phyloP scores from a whole-genome alignment of 2,113 vertebrate genomes.

The Oryzias curvinotus region DNA sequence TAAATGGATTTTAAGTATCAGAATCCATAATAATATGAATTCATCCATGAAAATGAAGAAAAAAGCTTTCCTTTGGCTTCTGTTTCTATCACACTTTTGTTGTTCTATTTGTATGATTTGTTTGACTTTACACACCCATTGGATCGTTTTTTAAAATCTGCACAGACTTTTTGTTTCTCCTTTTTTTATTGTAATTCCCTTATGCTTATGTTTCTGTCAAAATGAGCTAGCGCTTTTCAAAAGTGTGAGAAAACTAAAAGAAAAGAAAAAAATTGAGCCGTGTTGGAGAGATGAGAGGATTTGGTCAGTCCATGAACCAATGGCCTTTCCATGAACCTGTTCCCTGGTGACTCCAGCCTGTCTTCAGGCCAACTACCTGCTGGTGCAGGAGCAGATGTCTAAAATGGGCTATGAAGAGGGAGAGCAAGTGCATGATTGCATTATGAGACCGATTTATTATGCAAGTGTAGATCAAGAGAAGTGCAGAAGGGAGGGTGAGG shows the following conservation, averaged over 20 bases:
- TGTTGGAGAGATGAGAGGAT: conserved; percentile 15
- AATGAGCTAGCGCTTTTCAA: conserved; percentile 29
- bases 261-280: not conserved
- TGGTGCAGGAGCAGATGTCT: conserved; percentile 70
- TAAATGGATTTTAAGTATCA: conserved; percentile 51
- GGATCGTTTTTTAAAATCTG: conserved; percentile 42
- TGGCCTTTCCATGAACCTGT: conserved; percentile 70
- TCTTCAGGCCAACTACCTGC: conserved; percentile 71
- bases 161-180: conserved; percentile 35
- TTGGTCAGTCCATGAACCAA: conserved; percentile 56
- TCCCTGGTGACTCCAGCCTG: conserved; percentile 62
- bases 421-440: conserved; percentile 35
- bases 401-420: conserved; percentile 32
- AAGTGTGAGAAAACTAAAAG: conserved; percentile 8
- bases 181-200: conserved; percentile 27
- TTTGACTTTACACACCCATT: conserved; percentile 60
- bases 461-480: conserved; percentile 50
- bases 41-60: conserved; percentile 48
- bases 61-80: conserved; percentile 49
- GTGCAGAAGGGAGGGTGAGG: conserved; percentile 11
- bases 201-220: conserved; percentile 20
- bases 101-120: conserved; percentile 53
- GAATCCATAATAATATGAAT: conserved; percentile 23
- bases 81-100: conserved; percentile 51
- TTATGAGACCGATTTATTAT: conserved; percentile 61